Conservation (phyloP, 2,797 vertebrate species). For the Podarcis siculus region DNA sequence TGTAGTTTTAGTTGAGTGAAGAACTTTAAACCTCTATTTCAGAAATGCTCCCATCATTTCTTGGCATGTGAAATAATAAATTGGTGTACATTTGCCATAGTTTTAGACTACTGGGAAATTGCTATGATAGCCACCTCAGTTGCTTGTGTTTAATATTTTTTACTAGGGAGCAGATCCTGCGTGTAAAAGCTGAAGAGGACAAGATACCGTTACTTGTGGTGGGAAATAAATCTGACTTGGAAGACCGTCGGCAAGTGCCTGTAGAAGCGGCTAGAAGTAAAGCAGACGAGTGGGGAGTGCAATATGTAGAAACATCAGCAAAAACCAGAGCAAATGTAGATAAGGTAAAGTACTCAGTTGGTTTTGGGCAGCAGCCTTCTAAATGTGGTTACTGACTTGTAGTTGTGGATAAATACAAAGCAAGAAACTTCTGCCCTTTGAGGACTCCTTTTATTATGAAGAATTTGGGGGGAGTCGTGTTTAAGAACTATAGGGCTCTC, state of each 20-base stretch:
- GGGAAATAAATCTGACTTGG: slow-evolving; percentile 96
- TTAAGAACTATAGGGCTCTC: neutral
- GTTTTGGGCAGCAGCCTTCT: neutral
- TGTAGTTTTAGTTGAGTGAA: neutral
- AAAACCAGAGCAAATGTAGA: slow-evolving; percentile 97
- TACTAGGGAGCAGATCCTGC: slow-evolving; percentile 92
- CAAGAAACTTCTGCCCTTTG: neutral
- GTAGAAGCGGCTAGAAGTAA: slow-evolving; percentile 86
- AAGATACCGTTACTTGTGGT: slow-evolving; percentile 94
- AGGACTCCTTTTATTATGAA: neutral
- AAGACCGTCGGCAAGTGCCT: slow-evolving; percentile 91
- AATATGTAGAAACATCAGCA: slow-evolving; percentile 96
- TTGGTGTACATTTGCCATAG: neutral
- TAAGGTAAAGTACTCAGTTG: slow-evolving; percentile 82
- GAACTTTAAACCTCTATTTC: neutral
- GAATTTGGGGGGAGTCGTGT: neutral
- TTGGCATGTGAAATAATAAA: neutral
- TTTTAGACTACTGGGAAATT: neutral
- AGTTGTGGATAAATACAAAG: neutral
- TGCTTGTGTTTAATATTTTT: slow-evolving; percentile 42
- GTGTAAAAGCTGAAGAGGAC: slow-evolving; percentile 93
- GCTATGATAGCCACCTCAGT: slow-evolving; percentile 28
- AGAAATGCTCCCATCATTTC: neutral
- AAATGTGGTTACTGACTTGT: neutral
- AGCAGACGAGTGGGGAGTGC: slow-evolving; percentile 90